Evolutionary conservation across 2,113 vertebrate species (phyloP), one percentile per base, ranked within the genome.

Genomic region (Thinocorus orbignyianus): DNA sequence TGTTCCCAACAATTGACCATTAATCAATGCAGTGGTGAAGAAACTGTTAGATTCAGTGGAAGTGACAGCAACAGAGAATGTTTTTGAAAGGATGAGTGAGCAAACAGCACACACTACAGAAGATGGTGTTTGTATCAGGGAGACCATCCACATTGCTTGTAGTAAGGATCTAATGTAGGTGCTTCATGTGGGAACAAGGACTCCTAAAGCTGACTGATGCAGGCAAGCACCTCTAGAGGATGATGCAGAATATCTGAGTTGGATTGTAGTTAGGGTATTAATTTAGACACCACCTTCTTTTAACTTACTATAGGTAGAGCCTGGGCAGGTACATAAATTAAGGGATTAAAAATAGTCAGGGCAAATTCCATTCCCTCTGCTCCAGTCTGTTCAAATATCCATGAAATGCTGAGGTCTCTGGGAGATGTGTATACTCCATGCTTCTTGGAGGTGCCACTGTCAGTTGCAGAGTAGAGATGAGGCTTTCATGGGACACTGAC

Each of bases 21-120:
- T 85, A 93, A 79, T 96, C 86, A 93, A 17, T 65, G n/a, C 33
- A 76, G 70, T 48, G 52, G 13, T 89, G 71, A 87, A 81, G 64
- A 80, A 73, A 86, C 61, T 51, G 6, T 42, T 44, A 52, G 52
- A 65, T 77, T 88, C 41, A 46, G 57, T 39, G 41, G 86, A 89
- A 46, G 71, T 79, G 80, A 79, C 12, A 90, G 60, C 30, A 81
- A 52, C 12, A 37, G 28, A 84, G 51, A 73, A 44, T 9, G 57
- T 17, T 91, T 87, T 57, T 91, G 44, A 77, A 81, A 76, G 26
- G 61, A 66, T 58, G 41, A 28, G 30, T 42, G 49, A 89, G 54
- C 52, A 87, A 87, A 78, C 20, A 92, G 51, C 61, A 81, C 2
- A 3, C 44, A 26, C 28, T 79, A n/a, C 44, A 48, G 62, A 92